Evolutionary conservation across 2,888 invertebrate species (phyloP), one percentile per base, ranked within the genome.

Genomic region (Agrilus cyanescens): DNA sequence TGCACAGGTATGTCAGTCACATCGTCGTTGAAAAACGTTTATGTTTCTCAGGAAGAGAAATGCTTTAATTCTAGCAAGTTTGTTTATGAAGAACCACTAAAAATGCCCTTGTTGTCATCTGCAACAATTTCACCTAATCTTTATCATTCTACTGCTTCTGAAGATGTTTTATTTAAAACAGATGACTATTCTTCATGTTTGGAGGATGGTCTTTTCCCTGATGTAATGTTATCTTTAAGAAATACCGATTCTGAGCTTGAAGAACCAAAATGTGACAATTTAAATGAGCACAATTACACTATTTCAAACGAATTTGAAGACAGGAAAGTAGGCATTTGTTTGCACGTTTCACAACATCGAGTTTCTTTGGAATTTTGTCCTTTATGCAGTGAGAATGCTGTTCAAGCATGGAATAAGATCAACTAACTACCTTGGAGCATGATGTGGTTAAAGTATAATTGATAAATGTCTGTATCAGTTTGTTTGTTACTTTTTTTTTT

Each of bases 321-420:
- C 8, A 61, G 65, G 12, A 65, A 68, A 51, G 65, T 67, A 38
- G 76, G 75, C 12, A 67, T 77, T 13, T 77, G 76, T 54, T 60
- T 77, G 12, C 76, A 77, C 53, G 68, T 75, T 12, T 71, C 73
- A 45, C 70, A 71, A 32, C 70, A 71, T 37, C 68, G 66, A 55
- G 67, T 76, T 30, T 76, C 76, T 0, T 55, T 76, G 45, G 75
- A 76, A 54, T 75, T 72, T 54, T 78, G 77, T 56, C 61, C 72
- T 2, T 62, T 61, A 25, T 78, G 76, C 51, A 72, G 72, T 53
- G 67, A 69, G 43, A 74, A 70, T 47, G 65, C 71, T n/a, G 39
- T 44, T 13, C 35, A 54, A 15, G 49, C 54, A 12, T 62, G 62
- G 62, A 53, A 48, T 32, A 42, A 53, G 33, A 15, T 32, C 4